phyloP scores from a whole-genome alignment of 2,888 invertebrate species.

The Scaptomyza cyrtandrae region DNA sequence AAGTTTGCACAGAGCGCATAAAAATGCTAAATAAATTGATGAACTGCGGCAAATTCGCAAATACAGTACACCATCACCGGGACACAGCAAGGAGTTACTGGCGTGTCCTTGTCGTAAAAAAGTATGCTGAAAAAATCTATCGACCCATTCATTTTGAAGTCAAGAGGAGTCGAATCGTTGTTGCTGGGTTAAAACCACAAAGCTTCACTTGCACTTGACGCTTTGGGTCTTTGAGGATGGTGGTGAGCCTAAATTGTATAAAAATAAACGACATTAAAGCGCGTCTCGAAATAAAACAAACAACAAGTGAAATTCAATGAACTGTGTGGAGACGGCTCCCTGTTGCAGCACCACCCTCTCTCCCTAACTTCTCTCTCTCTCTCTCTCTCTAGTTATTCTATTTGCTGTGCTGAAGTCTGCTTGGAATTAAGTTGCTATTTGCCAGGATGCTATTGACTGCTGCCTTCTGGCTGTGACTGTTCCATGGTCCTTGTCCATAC shows the following conservation, averaged over 20 bases:
- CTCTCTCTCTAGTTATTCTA: neutral
- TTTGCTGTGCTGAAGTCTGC: slow-evolving; percentile 14
- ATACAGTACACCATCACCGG: slow-evolving; percentile 30
- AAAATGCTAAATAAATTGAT: slow-evolving; percentile 77
- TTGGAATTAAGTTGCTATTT: slow-evolving; percentile 40
- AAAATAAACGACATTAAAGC: slow-evolving; percentile 78
- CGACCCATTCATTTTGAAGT: slow-evolving; percentile 52
- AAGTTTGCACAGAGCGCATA: slow-evolving; percentile 49
- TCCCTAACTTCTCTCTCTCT: neutral
- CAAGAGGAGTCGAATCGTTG: slow-evolving; percentile 5
- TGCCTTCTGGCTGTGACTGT: slow-evolving; percentile 21
- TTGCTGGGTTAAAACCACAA: slow-evolving; percentile 18
- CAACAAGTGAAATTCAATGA: slow-evolving; percentile 74
- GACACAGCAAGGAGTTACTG: slow-evolving; percentile 49
- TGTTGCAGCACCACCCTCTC: slow-evolving; percentile 23
- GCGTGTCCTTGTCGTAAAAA: slow-evolving; percentile 55
- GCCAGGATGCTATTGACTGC: slow-evolving; percentile 41
- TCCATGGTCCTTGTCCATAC: slow-evolving; percentile 1
- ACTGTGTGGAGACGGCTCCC: slow-evolving; percentile 52
- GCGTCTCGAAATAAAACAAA: slow-evolving; percentile 77
- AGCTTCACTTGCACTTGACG: slow-evolving; percentile 55
- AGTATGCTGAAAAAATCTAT: slow-evolving; percentile 59
- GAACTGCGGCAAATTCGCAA: slow-evolving; percentile 63
- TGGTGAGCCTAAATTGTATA: slow-evolving; percentile 62
- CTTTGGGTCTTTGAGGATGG: slow-evolving; percentile 2